These are phyloP conservation scores for Toxotes lorentzi DNA, from an alignment of 2,797 vertebrate genomes.

Conservation along the genomic window DNA sequence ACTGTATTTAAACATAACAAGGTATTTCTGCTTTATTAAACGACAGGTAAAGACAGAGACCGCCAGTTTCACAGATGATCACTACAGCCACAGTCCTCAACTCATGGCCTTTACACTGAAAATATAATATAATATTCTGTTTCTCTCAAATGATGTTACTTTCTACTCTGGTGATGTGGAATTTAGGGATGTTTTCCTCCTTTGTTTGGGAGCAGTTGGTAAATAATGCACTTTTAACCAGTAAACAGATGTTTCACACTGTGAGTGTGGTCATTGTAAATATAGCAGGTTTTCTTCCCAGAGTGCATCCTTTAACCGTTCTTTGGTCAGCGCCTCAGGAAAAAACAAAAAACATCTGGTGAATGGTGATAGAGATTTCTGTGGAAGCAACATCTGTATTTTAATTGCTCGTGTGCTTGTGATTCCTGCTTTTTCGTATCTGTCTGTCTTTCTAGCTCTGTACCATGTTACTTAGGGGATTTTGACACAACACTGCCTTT, in stretches of 20 bases:
- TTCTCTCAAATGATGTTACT: not conserved
- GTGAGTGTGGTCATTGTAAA: too few relatives aligned
- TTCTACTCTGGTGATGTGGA: not conserved
- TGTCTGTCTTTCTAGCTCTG: not conserved
- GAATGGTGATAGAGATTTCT: not conserved
- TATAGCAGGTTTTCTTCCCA: not conserved
- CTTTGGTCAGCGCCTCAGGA: not conserved
- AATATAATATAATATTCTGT: not conserved
- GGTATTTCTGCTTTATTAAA: not conserved
- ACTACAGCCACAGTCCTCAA: not conserved
- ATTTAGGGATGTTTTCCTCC: not conserved
- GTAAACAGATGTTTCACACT: not conserved
- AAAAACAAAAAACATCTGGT: too few relatives aligned
- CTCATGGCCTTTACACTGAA: not conserved
- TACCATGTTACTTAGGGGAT: too few relatives aligned
- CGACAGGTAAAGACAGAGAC: not conserved
- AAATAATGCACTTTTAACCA: constrained; percentile 1
- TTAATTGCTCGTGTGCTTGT: not conserved
- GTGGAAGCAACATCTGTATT: too few relatives aligned
- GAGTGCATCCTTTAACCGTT: not conserved
- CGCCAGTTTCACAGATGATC: not conserved
- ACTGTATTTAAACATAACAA: not conserved
- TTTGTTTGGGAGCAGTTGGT: not conserved
- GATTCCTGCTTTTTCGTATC: not conserved
- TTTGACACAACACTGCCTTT: not conserved